phyloP scores from a whole-genome alignment of 2,888 invertebrate species.

The Toxonevra muliebris region DNA sequence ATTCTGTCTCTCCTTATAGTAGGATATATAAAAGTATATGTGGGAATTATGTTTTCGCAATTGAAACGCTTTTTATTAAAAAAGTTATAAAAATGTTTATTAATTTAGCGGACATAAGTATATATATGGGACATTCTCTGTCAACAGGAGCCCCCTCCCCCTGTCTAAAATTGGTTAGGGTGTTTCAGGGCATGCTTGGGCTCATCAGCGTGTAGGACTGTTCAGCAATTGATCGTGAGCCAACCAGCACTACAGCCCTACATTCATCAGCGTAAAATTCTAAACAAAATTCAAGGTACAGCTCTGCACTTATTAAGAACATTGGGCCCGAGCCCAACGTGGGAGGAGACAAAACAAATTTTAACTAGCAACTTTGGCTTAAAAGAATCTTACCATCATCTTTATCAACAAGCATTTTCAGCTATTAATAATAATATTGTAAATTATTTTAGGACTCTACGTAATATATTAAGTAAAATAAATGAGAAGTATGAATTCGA shows the following conservation, averaged over 20 bases:
- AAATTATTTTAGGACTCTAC: conserved; percentile 35
- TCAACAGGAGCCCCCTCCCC: too few species aligned
- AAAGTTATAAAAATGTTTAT: too few species aligned
- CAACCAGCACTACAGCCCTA: conserved; percentile 17
- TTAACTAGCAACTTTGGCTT: conserved; percentile 37
- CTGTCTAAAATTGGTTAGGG: too few species aligned
- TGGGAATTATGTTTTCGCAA: too few species aligned
- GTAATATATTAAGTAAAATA: conserved; percentile 34
- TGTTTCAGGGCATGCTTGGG: too few species aligned
- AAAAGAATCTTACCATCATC: conserved; percentile 33
- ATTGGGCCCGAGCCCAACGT: conserved; percentile 30
- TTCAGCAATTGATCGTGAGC: not conserved
- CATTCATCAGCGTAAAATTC: conserved; percentile 34
- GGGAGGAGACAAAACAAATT: conserved; percentile 28
- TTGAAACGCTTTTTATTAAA: too few species aligned
- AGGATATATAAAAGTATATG: too few species aligned
- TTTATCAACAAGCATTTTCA: conserved; percentile 31
- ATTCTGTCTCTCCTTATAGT: too few species aligned
- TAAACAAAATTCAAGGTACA: conserved; percentile 41
- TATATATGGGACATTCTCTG: too few species aligned
- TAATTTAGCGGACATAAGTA: too few species aligned
- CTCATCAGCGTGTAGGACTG: too few species aligned
- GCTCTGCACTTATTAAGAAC: conserved; percentile 38
- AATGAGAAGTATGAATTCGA: conserved; percentile 37
- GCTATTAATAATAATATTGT: conserved; percentile 33